Percentiles rank a stretch among this genome's conserved stretches.
These are phyloP conservation scores for Caenorhabditis panamensis DNA, from an alignment of 2,888 invertebrate genomes.

Conservation along the genomic window DNA sequence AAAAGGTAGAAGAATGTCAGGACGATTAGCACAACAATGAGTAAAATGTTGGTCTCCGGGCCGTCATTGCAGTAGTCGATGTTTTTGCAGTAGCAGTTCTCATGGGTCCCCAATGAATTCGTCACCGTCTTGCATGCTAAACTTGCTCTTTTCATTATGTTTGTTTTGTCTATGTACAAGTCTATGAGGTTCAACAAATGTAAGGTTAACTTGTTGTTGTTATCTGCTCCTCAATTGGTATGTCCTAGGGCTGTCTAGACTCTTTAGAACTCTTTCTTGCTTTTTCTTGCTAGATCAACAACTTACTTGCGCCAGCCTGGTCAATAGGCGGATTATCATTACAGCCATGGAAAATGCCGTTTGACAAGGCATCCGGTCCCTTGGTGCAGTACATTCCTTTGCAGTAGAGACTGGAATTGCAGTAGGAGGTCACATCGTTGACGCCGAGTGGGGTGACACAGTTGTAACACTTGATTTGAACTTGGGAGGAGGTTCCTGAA, in stretches of 20 bases:
- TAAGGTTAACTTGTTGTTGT: background rate
- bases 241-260: background rate
- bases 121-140: constrained; percentile 59
- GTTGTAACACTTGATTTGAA: constrained; percentile 59
- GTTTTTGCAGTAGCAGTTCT: constrained; percentile 70
- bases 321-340: constrained; percentile 58
- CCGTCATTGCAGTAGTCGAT: constrained; percentile 66
- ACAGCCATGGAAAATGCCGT: constrained; percentile 60
- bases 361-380: constrained; percentile 60
- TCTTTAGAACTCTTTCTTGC: no score
- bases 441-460: constrained; percentile 52
- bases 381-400: constrained; percentile 65
- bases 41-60: constrained; percentile 5
- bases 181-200: no score
- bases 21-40: constrained; percentile 24
- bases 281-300: no score
- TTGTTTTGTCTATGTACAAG: no score
- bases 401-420: constrained; percentile 55
- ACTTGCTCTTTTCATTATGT: background rate
- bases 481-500: constrained; percentile 46
- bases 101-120: constrained; percentile 28
- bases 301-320: constrained; percentile 35
- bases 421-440: constrained; percentile 22
- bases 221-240: background rate
- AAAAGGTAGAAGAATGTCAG: constrained; percentile 30